Conservation (phyloP, 2,797 vertebrate species). For the Rhincodon typus region DNA sequence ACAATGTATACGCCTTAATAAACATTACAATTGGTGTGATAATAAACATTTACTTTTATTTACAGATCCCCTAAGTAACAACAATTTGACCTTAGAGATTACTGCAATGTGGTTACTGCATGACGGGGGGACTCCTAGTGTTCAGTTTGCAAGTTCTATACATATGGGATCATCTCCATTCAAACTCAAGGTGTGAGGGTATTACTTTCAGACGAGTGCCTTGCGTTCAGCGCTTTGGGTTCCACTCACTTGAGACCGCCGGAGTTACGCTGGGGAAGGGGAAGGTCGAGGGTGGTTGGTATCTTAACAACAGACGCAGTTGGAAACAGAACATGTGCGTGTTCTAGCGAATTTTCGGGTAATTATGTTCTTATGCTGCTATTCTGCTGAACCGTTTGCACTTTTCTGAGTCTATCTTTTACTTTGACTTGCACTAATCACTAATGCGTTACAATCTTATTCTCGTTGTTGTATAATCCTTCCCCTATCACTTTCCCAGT, state of each 20-base stretch:
- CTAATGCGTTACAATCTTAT: background rate
- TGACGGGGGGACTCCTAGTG: too few species aligned
- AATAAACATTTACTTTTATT: background rate
- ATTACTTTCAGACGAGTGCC: too few species aligned
- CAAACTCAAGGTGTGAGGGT: background rate
- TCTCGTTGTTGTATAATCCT: background rate
- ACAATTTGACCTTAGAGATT: background rate
- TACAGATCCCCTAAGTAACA: background rate
- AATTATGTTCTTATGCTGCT: background rate
- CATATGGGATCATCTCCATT: background rate
- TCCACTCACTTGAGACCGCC: background rate
- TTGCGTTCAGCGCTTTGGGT: background rate
- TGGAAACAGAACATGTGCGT: background rate
- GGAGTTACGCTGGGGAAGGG: background rate
- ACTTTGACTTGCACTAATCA: background rate
- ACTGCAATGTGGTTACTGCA: background rate
- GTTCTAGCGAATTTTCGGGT: background rate
- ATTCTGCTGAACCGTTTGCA: background rate
- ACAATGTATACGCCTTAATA: background rate
- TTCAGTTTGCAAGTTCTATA: background rate
- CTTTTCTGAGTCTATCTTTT: background rate
- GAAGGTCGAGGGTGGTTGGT: too few species aligned
- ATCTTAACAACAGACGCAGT: background rate
- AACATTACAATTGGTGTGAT: background rate
- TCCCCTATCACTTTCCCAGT: background rate